Evolutionary conservation across 2,113 vertebrate species (phyloP), one percentile per base, ranked within the genome.

Genomic region (Sapayoa aenigma): DNA sequence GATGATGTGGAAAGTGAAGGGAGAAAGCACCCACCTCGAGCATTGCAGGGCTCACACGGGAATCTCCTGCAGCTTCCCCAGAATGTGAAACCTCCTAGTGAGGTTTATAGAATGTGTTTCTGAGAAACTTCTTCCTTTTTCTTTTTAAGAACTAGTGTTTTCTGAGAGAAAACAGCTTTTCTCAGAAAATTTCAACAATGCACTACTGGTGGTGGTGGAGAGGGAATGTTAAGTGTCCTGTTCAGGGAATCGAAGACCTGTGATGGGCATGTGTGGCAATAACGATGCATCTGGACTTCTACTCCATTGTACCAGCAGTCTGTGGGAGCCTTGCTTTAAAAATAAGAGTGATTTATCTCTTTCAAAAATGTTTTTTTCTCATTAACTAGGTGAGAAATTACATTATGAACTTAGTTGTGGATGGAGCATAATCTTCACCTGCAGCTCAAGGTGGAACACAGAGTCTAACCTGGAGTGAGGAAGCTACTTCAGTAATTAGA

Each of bases 381-480:
- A 17, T 80, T 76, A 59, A 33, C 39, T 35, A 28, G 27, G 23
- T 63, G 39, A 84, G 52, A 78, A 93, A 30, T 72, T 46, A 14
- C 10, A 20, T 56, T 28, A 8, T 14, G 14, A 59, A 9, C 16
- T 41, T 60, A 10, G 2, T 3, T n/a, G 24, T 1, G 2, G 33
- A 8, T 79, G 11, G 37, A 9, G 39, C 2, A 6, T 44, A 37
- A 46, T 50, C 15, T 55, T 71, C 8, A 27, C 5, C 41, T 67
- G 37, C 31, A 74, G 42, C 84, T 91, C 20, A 21, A 19, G 22
- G 17, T 50, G 50, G 66, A 82, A 33, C 41, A 31, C 22, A 17
- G 11, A 17, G 11, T 22, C 28, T 56, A 20, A 46, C 42, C 28
- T 46, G 0, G 3, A 30, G 9, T 56, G 2, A 3, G 11, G 11